Evolutionary conservation across 2,113 vertebrate genomes (phyloP).

Genomic region (Heteronetta atricapilla): DNA sequence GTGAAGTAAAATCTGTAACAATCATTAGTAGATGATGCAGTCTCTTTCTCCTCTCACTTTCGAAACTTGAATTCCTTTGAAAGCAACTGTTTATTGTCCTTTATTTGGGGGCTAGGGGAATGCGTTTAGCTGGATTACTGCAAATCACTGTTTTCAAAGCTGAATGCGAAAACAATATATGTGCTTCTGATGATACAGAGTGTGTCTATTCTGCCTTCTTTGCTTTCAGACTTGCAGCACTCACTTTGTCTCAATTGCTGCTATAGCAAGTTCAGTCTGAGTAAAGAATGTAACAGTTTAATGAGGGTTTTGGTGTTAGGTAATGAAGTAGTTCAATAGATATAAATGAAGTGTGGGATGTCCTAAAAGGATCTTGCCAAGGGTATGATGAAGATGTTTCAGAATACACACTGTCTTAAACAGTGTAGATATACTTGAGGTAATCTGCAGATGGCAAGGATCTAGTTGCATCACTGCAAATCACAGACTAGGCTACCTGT

Average conservation of each 20-base stretch:
- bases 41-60: not conserved
- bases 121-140: not conserved
- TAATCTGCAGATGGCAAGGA: not conserved
- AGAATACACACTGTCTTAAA: not conserved
- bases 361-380: not conserved
- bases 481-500: not conserved
- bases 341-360: not conserved
- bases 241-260: not conserved
- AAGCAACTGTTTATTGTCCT: not conserved
- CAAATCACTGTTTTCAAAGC: not conserved
- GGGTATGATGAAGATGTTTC: not conserved
- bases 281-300: not conserved
- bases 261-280: not conserved
- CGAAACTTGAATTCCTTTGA: conserved; percentile 13
- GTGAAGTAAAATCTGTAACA: conserved; percentile 14
- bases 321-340: not conserved
- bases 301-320: not conserved
- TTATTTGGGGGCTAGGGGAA: not conserved
- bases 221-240: not conserved
- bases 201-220: not conserved
- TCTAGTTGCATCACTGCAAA: not conserved
- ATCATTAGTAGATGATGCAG: not conserved
- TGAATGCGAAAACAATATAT: not conserved
- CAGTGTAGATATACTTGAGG: not conserved
- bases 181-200: not conserved